Conservation (phyloP, 2,113 vertebrate species). For the Pao palembangensis region DNA sequence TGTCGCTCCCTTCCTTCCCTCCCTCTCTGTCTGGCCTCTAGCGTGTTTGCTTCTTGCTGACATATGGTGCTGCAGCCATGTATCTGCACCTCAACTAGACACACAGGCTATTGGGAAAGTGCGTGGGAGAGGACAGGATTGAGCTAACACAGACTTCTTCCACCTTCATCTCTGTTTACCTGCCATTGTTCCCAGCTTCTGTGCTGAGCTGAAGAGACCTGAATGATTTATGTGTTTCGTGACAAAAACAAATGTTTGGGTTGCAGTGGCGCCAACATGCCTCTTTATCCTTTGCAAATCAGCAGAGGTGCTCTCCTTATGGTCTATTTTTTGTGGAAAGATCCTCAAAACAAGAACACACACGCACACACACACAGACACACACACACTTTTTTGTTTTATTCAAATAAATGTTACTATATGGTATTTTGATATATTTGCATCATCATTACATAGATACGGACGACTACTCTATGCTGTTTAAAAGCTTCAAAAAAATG, state of each 20-base stretch:
- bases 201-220: conserved; percentile 39
- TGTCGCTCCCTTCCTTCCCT: not conserved
- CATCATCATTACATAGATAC: no score
- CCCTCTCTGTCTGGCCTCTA: conserved; percentile 11
- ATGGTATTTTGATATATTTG: no score
- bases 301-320: conserved; percentile 6
- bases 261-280: conserved; percentile 40
- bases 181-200: conserved; percentile 61
- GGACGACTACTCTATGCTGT: no score
- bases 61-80: conserved; percentile 32
- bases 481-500: no score
- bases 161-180: conserved; percentile 56
- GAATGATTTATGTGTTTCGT: conserved; percentile 54
- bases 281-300: conserved; percentile 29
- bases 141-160: conserved; percentile 48
- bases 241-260: conserved; percentile 63
- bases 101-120: conserved; percentile 45
- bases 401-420: not conserved
- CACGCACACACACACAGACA: no score
- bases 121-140: conserved; percentile 47
- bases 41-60: conserved; percentile 62
- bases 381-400: not conserved
- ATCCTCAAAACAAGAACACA: not conserved
- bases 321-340: conserved; percentile 18
- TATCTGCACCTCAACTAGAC: conserved; percentile 49